Percentiles rank a stretch among this genome's conserved stretches.
These are phyloP conservation scores for Hydrozoanthus tunicans DNA, from an alignment of 64 coral and sea anemone genomes.

Conservation along the genomic window DNA sequence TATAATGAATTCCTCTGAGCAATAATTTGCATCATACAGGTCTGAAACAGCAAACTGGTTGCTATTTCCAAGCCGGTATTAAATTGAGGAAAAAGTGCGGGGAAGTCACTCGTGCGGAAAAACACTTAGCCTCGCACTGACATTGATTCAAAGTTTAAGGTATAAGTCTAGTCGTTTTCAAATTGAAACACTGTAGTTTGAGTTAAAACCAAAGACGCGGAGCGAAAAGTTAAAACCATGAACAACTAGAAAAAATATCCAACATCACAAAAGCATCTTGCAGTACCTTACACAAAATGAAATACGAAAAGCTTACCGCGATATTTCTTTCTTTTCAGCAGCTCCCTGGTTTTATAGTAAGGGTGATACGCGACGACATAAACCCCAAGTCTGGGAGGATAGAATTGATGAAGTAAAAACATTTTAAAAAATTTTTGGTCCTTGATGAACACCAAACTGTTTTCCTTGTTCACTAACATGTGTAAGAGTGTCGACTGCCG, in stretches of 20 bases:
- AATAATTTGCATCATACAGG: too few relatives aligned
- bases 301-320: neutral
- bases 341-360: neutral
- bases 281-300: neutral
- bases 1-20: too few relatives aligned
- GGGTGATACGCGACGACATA: neutral
- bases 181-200: too few relatives aligned
- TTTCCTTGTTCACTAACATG: too few relatives aligned
- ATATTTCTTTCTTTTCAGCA: neutral
- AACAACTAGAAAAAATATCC: neutral
- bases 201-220: too few relatives aligned
- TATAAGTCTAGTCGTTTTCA: too few relatives aligned
- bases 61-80: too few relatives aligned
- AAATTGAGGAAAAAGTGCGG: too few relatives aligned
- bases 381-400: neutral
- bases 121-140: too few relatives aligned
- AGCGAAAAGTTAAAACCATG: neutral
- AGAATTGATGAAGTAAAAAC: neutral
- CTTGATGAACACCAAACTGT: neutral
- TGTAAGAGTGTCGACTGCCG: neutral
- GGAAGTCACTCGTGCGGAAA: too few relatives aligned
- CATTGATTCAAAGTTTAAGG: too few relatives aligned
- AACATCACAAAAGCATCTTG: neutral
- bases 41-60: too few relatives aligned
- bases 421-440: neutral